phyloP scores from a whole-genome alignment of 2,888 invertebrate species.

The Cephus pulcher region DNA sequence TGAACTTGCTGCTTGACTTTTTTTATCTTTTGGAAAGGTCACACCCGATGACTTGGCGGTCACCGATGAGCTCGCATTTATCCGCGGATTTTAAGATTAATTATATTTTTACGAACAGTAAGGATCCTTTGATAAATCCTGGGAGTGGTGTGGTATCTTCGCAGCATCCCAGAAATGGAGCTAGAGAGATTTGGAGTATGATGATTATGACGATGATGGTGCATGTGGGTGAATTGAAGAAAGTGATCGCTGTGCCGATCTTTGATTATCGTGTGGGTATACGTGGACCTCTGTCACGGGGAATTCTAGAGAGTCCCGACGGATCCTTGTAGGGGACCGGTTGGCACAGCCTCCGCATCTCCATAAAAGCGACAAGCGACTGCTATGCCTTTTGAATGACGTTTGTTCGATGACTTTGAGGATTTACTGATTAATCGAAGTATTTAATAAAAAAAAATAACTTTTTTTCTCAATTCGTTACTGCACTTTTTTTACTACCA shows the following conservation, averaged over 20 bases:
- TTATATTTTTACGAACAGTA: background rate
- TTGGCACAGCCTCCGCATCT: constrained; percentile 4
- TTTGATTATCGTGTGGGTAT: background rate
- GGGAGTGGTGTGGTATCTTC: background rate
- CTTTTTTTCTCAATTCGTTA: background rate
- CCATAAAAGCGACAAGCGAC: background rate
- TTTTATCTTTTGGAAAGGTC: background rate
- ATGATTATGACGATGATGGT: background rate
- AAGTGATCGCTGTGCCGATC: constrained; percentile 2
- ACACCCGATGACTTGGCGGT: background rate
- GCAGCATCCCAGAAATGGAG: background rate
- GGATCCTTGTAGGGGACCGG: constrained; percentile 3
- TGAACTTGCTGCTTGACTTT: background rate
- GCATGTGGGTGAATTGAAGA: background rate
- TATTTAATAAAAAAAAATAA: background rate
- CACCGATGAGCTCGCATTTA: background rate
- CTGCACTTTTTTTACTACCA: background rate
- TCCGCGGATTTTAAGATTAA: background rate
- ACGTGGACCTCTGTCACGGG: background rate
- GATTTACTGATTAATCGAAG: background rate
- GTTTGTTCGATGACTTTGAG: background rate
- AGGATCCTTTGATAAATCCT: background rate
- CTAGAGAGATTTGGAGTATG: background rate
- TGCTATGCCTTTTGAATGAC: background rate
- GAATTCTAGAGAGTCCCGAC: background rate